Percentiles rank a stretch among this genome's conserved stretches.
Evolutionary conservation across 2,797 vertebrate genomes (phyloP).

Genomic region (Alfaro cultratus): DNA sequence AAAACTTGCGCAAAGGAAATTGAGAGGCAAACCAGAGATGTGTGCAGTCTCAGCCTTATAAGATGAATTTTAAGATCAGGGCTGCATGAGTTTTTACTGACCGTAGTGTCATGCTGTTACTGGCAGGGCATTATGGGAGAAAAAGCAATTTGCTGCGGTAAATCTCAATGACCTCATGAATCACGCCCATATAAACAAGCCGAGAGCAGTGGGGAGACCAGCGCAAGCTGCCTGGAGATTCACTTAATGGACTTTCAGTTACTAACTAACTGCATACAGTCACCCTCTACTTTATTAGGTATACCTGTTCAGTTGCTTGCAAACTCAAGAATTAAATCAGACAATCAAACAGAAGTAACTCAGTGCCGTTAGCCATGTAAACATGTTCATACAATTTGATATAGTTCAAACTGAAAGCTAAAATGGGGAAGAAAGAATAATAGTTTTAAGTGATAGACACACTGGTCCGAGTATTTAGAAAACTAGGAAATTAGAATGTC

Average conservation of each 20-base stretch:
- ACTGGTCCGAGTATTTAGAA: background rate
- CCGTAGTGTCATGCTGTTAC: constrained; percentile 63
- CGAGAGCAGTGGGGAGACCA: constrained; percentile 60
- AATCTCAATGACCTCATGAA: constrained; percentile 74
- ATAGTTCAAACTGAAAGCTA: background rate
- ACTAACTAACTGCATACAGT: constrained; percentile 19
- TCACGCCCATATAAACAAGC: constrained; percentile 67
- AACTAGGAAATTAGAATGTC: background rate
- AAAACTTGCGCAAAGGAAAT: constrained; percentile 15
- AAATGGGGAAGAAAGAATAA: background rate
- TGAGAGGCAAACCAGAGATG: constrained; percentile 17
- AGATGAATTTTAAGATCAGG: constrained; percentile 55
- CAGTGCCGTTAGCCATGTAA: background rate
- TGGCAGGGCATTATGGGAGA: constrained; percentile 65
- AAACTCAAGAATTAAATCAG: background rate
- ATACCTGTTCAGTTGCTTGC: background rate
- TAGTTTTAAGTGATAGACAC: background rate
- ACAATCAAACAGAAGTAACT: background rate
- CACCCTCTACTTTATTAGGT: background rate
- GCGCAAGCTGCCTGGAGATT: constrained; percentile 59
- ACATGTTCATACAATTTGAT: background rate
- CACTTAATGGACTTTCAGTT: constrained; percentile 52
- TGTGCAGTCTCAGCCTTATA: constrained; percentile 49
- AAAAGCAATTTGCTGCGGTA: constrained; percentile 74
- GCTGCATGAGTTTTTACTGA: constrained; percentile 52